Base-by-base conservation (phyloP, 2,888 invertebrate genomes). In the Pheosia tremula region DNA sequence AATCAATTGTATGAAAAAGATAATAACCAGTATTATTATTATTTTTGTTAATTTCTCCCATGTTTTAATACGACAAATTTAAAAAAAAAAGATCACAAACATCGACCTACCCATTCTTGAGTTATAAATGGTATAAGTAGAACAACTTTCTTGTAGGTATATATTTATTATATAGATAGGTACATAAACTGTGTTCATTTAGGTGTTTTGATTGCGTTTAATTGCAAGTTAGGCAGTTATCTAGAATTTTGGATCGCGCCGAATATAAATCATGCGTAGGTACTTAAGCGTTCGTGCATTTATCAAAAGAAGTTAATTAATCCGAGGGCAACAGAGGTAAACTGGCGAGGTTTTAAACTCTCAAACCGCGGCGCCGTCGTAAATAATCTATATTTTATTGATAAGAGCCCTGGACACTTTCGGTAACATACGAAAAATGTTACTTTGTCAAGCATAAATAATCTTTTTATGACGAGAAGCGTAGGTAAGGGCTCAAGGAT, bases 401-500 rank as follows among this genome's bases (percentile, higher is more conserved):
- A 89, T 88, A 88, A 91, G 84, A 83, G 80, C 83, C 81, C 82
- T 83, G 88, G 88, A 87, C 88, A 89, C 88, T 90, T 90, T 90
- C 81, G 83, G 88, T 86, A 88, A 90, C 83, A 89, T 91, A 92
- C 90, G 91, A 93, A 93, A 91, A 91, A 91, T 91, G 88, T 90
- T 91, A 93, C 93, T 86, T 93, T 91, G 90, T 93, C 88, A 83
- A 84, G 85, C 92, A 93, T 93, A 93, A 93, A 93, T 93, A 91
- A 93, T 93, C 88, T 93, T 93, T 93, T 93, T 93, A 93, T 93
- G 93, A 93, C 89, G 91, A 88, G 90, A 89, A 89, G 89, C 93
- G 93, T 93, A 92, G 91, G 93, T 90, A 93, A 91, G 90, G 90
- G 90, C 90, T 91, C 92, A 93, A 93, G 93, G 93, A 93, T 93